Conservation (phyloP, 2,888 invertebrate genomes). For the Boloria selene region DNA sequence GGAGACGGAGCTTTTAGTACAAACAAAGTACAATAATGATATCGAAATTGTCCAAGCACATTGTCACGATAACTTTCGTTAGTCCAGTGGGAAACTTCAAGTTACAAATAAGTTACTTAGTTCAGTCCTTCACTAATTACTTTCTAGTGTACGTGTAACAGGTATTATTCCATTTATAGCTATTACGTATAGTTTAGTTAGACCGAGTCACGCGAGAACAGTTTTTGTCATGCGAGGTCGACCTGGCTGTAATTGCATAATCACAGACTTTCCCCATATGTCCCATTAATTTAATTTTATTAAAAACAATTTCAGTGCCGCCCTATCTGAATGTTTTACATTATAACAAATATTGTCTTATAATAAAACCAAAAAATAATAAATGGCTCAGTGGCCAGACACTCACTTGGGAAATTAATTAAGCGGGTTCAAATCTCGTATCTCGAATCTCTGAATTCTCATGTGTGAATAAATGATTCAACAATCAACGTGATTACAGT, state of each 20-base stretch:
- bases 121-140: slow-evolving; percentile 14
- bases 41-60: not conserved
- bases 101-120: slow-evolving; percentile 3
- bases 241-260: slow-evolving; percentile 34
- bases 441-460: too few species aligned
- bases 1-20: not conserved
- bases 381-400: too few species aligned
- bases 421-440: too few species aligned
- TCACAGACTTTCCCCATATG: slow-evolving; percentile 31
- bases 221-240: slow-evolving; percentile 37
- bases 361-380: too few species aligned
- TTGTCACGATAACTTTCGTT: not conserved
- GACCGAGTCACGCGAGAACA: slow-evolving; percentile 32
- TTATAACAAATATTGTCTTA: too few species aligned
- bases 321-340: not conserved
- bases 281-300: slow-evolving; percentile 27
- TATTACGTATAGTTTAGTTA: slow-evolving; percentile 28
- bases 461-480: too few species aligned
- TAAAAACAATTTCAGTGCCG: slow-evolving; percentile 8
- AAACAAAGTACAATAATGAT: not conserved
- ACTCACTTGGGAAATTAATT: too few species aligned
- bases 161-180: slow-evolving; percentile 33
- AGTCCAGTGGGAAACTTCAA: not conserved
- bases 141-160: slow-evolving; percentile 24
- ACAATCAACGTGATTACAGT: too few species aligned